A percentile compares a stretch with the other conserved stretches of the same genome.
These are phyloP conservation scores for Biston stratarius DNA, from an alignment of 2,888 invertebrate genomes.

Conservation along the genomic window DNA sequence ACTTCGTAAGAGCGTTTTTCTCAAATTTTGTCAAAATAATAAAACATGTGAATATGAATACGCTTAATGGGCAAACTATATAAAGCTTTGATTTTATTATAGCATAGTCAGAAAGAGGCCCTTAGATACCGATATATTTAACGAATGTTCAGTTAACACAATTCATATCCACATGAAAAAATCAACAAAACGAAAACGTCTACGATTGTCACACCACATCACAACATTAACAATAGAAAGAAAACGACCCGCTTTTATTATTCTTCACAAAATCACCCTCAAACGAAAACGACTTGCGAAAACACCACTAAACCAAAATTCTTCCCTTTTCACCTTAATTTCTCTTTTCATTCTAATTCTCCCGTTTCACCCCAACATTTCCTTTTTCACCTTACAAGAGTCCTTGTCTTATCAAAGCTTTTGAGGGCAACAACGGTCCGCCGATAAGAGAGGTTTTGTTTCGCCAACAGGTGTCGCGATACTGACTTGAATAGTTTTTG, in stretches of 20 bases:
- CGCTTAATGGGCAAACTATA: too few species aligned
- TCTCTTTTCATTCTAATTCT: constrained; percentile 14
- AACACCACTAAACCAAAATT: constrained; percentile 10
- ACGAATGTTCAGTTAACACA: too few species aligned
- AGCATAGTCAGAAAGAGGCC: too few species aligned
- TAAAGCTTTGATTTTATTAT: neutral
- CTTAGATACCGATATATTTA: too few species aligned
- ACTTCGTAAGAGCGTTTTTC: too few species aligned
- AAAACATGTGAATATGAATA: too few species aligned
- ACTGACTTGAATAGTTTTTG: constrained; percentile 70
- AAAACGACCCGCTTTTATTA: neutral
- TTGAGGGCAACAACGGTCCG: constrained; percentile 31
- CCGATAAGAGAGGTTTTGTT: constrained; percentile 48
- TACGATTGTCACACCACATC: neutral
- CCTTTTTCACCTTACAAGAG: constrained; percentile 38
- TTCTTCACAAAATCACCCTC: neutral
- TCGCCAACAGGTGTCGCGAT: constrained; percentile 70
- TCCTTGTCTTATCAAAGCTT: constrained; percentile 33
- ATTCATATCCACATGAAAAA: neutral
- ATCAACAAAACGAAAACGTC: neutral
- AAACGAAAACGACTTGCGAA: neutral
- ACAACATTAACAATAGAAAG: neutral
- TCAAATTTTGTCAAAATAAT: too few species aligned
- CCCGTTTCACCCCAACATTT: constrained; percentile 22
- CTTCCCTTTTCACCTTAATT: constrained; percentile 16